Evolutionary conservation across 2,888 invertebrate species (phyloP).

Genomic region (Caradrina clavipalpis): DNA sequence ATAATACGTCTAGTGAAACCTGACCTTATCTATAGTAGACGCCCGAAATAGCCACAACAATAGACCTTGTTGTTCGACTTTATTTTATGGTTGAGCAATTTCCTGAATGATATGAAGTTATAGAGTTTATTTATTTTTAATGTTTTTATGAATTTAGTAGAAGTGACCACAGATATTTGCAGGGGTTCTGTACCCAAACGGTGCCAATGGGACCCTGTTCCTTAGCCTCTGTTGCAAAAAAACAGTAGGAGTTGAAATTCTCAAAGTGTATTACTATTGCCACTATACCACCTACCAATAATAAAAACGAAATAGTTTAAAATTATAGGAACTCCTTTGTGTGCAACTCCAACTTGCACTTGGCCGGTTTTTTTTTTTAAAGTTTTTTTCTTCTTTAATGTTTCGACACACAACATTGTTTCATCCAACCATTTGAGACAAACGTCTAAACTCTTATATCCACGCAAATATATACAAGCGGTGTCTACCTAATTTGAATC

Average conservation of each 20-base stretch:
- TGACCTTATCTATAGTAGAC: slow-evolving; percentile 19
- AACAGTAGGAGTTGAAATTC: no score
- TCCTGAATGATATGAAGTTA: not conserved
- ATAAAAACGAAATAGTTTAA: no score
- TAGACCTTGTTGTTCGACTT: slow-evolving; percentile 5
- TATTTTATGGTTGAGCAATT: not conserved
- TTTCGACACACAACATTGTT: not conserved
- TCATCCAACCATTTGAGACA: slow-evolving; percentile 2
- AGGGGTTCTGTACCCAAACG: no score
- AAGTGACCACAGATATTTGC: no score
- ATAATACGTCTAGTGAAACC: slow-evolving; percentile 21
- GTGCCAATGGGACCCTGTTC: no score
- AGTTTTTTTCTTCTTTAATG: no score
- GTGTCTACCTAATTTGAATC: slow-evolving; percentile 32
- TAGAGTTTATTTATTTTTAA: not conserved
- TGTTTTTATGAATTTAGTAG: not conserved
- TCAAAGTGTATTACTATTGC: no score
- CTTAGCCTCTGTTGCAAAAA: no score
- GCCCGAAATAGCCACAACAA: slow-evolving; percentile 28
- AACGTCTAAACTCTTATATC: not conserved
- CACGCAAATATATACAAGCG: slow-evolving; percentile 31
- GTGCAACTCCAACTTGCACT: no score
- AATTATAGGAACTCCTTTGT: no score
- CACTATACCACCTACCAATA: no score
- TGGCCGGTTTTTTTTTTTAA: no score